Evolutionary conservation across 2,797 vertebrate genomes (phyloP).

Genomic region (Tiaroga cobitis): DNA sequence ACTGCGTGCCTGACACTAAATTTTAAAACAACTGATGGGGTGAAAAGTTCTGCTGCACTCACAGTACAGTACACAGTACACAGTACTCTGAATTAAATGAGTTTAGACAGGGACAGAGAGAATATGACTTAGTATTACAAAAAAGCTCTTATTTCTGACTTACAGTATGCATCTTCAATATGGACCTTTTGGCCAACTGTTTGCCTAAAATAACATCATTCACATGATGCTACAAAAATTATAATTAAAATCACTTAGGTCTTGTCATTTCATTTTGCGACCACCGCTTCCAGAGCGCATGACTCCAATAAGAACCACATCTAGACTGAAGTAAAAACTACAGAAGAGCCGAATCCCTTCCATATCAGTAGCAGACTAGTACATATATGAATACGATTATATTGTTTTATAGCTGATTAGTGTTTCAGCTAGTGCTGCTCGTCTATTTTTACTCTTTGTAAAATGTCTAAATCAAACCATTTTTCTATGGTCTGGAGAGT

Average conservation of each 20-base stretch:
- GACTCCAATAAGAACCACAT: background rate
- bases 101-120: background rate
- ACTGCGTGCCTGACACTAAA: slow-evolving; percentile 18
- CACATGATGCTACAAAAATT: background rate
- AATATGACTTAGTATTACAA: background rate
- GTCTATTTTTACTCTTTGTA: background rate
- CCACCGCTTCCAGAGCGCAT: background rate
- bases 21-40: slow-evolving; percentile 20
- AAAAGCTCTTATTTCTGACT: slow-evolving; percentile 5
- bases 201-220: background rate
- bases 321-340: background rate
- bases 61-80: slow-evolving; percentile 11
- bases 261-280: background rate
- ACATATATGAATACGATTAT: background rate
- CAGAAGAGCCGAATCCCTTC: background rate
- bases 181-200: background rate
- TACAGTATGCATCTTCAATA: background rate
- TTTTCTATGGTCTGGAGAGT: background rate
- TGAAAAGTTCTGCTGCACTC: slow-evolving; percentile 15
- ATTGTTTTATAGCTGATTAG: background rate
- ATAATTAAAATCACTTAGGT: background rate
- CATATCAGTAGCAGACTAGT: background rate
- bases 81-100: slow-evolving; percentile 29
- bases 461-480: background rate
- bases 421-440: background rate